Evolutionary conservation across 2,113 vertebrate genomes (phyloP), one percentile per base, ranked within the genome.

Genomic region (Eulacestoma nigropectus): DNA sequence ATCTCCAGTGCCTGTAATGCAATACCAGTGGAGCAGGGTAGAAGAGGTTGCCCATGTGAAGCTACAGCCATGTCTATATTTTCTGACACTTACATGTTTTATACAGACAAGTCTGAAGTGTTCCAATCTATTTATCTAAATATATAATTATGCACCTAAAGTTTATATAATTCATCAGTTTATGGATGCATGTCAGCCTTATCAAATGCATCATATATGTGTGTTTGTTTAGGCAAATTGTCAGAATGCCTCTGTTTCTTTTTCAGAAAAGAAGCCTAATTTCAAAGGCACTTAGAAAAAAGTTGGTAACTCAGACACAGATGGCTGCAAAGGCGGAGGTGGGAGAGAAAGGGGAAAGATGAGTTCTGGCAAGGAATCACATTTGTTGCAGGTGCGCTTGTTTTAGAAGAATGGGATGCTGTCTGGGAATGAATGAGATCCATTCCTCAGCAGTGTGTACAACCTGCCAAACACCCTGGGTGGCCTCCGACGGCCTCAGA

Each of bases 381-480:
- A 3, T 68, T 95, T 68, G 84, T 78, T 96, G 95, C 95, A 97
- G 96, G 96, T 96, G 96, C 67, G 67, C 94, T 93, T 88, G 94
- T 93, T 93, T 90, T 52, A 97, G 91, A 96, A 96, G 91, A 95
- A 96, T 96, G 92, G 94, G 87, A 91, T 96, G 96, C 96, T 97
- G 96, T 97, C 87, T 96, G 95, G 93, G 90, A 96, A 89, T 86
- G 95, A 93, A 94, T 94, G 95, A 89, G 95, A 94, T 94, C 94
- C 88, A 89, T 95, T 96, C 91, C 95, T 96, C 77, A 96, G 94
- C 91, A 81, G 91, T 0, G 1, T 62, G 42, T 60, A 52, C 68
- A 86, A 86, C 91, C 94, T 96, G 96, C 96, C 95, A 96, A 95
- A 91, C 94, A 95, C 83, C 85, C 88, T 97, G 97, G 94, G 95